These are phyloP conservation scores for Harpagus bidentatus DNA, from an alignment of 2,113 vertebrate species.

Conservation along the genomic window DNA sequence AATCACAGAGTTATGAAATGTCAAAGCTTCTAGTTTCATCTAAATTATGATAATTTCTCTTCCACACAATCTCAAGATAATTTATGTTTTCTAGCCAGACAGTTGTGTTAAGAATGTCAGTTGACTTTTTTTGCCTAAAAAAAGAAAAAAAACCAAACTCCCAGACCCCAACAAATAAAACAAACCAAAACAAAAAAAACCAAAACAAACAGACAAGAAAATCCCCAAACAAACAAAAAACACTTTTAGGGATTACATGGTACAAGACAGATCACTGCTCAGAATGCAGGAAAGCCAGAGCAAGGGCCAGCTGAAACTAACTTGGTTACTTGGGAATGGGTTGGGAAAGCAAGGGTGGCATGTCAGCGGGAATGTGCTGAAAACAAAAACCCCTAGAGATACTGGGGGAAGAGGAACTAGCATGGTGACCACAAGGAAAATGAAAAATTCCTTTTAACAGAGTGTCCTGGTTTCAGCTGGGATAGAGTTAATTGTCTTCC, in stretches of 20 bases:
- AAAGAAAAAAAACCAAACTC: not conserved
- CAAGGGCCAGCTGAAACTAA: not conserved
- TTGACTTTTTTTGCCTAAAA: not conserved
- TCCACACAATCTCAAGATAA: not conserved
- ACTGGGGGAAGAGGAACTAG: not conserved
- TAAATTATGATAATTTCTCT: slow-evolving; percentile 3
- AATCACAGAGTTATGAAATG: not conserved
- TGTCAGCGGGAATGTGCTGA: not conserved
- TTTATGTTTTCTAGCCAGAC: not conserved
- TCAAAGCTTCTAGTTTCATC: not conserved
- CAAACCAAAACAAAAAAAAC: not conserved
- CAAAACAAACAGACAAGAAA: not conserved
- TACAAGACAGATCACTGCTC: not conserved
- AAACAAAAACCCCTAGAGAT: not conserved
- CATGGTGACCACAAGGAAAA: not conserved
- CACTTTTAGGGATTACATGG: not conserved
- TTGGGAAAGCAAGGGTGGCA: not conserved
- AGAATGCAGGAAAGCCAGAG: not conserved
- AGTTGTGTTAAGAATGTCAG: not conserved
- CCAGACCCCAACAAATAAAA: not conserved
- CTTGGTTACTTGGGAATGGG: rapidly evolving
- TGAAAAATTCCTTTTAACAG: not conserved
- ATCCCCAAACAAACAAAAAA: not conserved
- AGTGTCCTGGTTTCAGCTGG: too few relatives aligned
- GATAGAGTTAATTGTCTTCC: too few relatives aligned